A percentile compares a stretch with the other conserved stretches of the same genome.
Evolutionary conservation across 2,113 vertebrate genomes (phyloP).

Genomic region (Anguilla rostrata): DNA sequence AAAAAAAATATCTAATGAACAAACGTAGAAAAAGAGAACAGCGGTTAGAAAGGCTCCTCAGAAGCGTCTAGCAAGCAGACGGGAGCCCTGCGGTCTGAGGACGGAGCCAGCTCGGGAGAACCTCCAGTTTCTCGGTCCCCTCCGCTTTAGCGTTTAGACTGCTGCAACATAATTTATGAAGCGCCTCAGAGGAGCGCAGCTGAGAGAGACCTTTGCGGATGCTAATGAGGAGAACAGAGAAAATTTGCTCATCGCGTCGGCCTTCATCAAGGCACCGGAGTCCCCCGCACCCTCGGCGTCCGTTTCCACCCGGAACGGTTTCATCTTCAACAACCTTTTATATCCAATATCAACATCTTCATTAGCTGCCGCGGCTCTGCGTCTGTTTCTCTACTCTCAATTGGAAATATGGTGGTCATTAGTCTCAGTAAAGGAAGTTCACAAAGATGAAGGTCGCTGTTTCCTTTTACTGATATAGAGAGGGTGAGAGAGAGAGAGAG

Average conservation of each 20-base stretch:
- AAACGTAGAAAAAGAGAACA: background rate
- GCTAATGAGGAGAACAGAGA: constrained; percentile 21
- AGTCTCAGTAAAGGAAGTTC: background rate
- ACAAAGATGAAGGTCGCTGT: background rate
- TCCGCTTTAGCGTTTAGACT: background rate
- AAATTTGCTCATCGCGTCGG: constrained; percentile 13
- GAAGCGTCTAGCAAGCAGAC: background rate
- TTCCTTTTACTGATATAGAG: background rate
- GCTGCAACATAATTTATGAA: constrained; percentile 1
- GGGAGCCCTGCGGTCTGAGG: background rate
- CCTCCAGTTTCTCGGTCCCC: background rate
- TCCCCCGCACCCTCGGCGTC: background rate
- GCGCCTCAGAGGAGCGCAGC: background rate
- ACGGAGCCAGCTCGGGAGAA: background rate
- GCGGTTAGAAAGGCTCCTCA: background rate
- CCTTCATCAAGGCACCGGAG: background rate
- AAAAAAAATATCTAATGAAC: background rate
- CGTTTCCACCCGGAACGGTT: background rate
- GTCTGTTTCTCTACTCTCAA: background rate
- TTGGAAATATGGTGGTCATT: background rate
- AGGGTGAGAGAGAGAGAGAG: background rate
- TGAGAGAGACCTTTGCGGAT: constrained; percentile 10
- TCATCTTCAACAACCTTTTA: background rate
- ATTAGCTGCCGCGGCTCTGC: background rate
- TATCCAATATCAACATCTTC: background rate